phyloP scores from a whole-genome alignment of 2,797 vertebrate genomes.

The Clarias pachynema region DNA sequence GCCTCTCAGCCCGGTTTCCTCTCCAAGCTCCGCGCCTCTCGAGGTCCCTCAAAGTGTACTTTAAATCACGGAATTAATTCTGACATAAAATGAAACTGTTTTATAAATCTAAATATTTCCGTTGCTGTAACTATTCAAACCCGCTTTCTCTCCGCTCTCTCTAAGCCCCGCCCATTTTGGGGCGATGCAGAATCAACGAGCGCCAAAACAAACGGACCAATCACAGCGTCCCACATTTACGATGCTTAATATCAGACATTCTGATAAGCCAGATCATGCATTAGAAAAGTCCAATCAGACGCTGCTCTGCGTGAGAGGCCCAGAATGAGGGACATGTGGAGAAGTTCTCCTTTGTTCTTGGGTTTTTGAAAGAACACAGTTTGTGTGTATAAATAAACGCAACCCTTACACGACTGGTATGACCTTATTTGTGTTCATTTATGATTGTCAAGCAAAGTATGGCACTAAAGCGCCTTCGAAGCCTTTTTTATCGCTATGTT shows the following conservation, averaged over 20 bases:
- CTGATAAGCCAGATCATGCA: constrained; percentile 49
- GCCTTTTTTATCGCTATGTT: not conserved
- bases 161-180: constrained; percentile 64
- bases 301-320: constrained; percentile 49
- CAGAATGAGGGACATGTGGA: constrained; percentile 70
- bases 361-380: constrained; percentile 53
- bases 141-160: constrained; percentile 62
- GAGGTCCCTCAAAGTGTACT: not conserved
- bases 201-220: constrained; percentile 78
- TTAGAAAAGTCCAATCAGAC: constrained; percentile 62
- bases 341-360: constrained; percentile 75
- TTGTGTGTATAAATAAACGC: constrained; percentile 31
- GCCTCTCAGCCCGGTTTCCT: not conserved
- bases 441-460: not conserved
- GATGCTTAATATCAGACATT: constrained; percentile 26
- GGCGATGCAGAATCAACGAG: constrained; percentile 70
- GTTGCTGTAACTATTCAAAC: constrained; percentile 70
- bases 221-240: constrained; percentile 54
- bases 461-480: not conserved
- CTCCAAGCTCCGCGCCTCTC: not conserved
- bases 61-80: not conserved
- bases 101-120: constrained; percentile 64
- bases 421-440: not conserved
- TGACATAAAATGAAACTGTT: not conserved
- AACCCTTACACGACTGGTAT: not conserved